Conservation (phyloP, 2,797 vertebrate genomes). For the Cryptoprocta ferox region DNA sequence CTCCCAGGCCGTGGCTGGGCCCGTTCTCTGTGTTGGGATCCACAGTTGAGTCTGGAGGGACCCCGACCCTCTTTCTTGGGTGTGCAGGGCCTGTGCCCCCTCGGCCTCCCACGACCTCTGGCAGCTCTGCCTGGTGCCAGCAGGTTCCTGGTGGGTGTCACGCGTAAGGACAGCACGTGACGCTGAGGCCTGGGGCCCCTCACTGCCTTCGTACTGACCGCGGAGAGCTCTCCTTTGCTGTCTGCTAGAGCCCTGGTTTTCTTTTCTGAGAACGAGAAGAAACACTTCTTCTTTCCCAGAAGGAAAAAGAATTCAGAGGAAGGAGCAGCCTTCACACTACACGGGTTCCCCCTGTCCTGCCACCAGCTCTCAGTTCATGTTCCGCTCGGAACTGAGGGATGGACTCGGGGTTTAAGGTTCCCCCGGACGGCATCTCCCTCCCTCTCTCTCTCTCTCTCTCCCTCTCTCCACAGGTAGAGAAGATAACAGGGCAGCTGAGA, state of each 20-base stretch:
- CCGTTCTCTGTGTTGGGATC: not conserved
- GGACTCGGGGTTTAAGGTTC: not conserved
- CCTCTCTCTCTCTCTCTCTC: too few relatives aligned
- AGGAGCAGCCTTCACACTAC: not conserved
- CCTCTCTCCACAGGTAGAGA: not conserved
- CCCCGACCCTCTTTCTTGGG: fast-evolving
- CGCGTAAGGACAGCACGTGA: fast-evolving
- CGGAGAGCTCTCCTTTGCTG: not conserved
- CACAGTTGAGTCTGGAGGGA: not conserved
- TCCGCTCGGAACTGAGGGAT: fast-evolving
- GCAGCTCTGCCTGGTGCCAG: not conserved
- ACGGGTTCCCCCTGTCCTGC: not conserved
- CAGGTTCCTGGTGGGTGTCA: fast-evolving
- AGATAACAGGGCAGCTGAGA: fast-evolving
- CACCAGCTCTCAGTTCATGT: not conserved
- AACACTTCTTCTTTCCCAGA: not conserved
- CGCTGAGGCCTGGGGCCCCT: not conserved
- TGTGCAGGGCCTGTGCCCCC: fast-evolving
- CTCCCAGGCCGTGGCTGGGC: fast-evolving
- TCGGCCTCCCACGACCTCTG: not conserved
- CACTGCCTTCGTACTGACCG: fast-evolving
- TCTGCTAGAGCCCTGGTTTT: not conserved
- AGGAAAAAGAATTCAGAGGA: not conserved
- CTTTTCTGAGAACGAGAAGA: not conserved
- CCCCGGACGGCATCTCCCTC: not conserved